Conservation (phyloP, 2,113 vertebrate genomes). For the Irena cyanogastra region DNA sequence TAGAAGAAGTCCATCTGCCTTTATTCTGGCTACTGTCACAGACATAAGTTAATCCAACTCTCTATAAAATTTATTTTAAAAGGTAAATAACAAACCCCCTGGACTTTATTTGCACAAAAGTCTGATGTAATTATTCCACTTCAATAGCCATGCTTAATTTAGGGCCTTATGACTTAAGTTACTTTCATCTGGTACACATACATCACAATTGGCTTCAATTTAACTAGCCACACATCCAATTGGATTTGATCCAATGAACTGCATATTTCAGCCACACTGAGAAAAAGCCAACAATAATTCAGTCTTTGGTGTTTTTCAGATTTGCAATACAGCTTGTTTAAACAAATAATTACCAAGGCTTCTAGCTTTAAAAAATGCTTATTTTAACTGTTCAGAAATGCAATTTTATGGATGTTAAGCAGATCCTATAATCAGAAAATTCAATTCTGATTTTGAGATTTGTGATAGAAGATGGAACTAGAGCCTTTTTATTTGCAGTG, state of each 20-base stretch:
- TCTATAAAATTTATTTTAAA: background rate
- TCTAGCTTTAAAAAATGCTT: background rate
- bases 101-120: background rate
- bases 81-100: background rate
- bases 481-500: slow-evolving; percentile 3
- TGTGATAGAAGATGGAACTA: background rate
- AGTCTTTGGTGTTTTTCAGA: background rate
- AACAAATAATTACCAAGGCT: background rate
- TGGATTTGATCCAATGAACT: slow-evolving; percentile 21
- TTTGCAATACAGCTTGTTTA: background rate
- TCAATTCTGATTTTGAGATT: slow-evolving; percentile 1
- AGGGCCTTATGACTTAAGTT: background rate
- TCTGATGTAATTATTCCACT: background rate
- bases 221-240: background rate
- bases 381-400: slow-evolving; percentile 5
- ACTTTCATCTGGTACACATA: slow-evolving; percentile 11
- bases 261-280: background rate
- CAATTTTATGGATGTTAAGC: slow-evolving; percentile 12
- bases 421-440: background rate
- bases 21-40: background rate
- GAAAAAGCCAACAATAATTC: slow-evolving; percentile 1
- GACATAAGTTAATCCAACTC: background rate
- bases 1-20: background rate
- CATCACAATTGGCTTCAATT: slow-evolving; percentile 12
- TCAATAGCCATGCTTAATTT: background rate